Base-by-base conservation (phyloP, 1,140 invertebrate genomes). In the Prorops nasuta region DNA sequence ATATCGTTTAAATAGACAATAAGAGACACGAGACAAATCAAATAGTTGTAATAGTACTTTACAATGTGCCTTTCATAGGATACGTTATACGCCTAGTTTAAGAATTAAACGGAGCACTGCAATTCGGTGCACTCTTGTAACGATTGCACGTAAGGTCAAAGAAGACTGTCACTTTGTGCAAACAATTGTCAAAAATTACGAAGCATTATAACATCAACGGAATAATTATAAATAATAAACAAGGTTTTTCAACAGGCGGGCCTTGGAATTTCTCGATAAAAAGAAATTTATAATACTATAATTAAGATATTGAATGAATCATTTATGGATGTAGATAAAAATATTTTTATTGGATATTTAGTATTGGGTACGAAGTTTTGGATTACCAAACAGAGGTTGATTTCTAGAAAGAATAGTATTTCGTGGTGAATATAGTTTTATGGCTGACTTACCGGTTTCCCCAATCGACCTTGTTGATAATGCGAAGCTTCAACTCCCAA, bases 381-480 rank as follows among this genome's bases (percentile, higher is more conserved):
- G n/a, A n/a, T n/a, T n/a, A n/a, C n/a, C n/a, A n/a, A n/a, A n/a
- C n/a, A n/a, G n/a, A n/a, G n/a, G n/a, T n/a, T n/a, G n/a, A n/a
- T n/a, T n/a, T n/a, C n/a, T n/a, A n/a, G n/a, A n/a, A n/a, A n/a
- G n/a, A n/a, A n/a, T n/a, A n/a, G n/a, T n/a, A n/a, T n/a, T n/a
- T n/a, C n/a, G n/a, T n/a, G n/a, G n/a, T n/a, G n/a, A n/a, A n/a
- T n/a, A n/a, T n/a, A n/a, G n/a, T n/a, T n/a, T n/a, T n/a, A n/a
- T n/a, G n/a, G n/a, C 12, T 1, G 35, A 87, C 88, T 89, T 72
- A 92, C 92, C 90, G 84, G 81, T 96, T 96, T 41, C 93, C 94
- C 92, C 92, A 96, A 74, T 97, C 94, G 36, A 98, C 90, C 76
- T 94, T 94, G 19, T 85, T 85, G 44, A 91, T 91, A 38, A 96